These are phyloP conservation scores for Nipponacmea schrenckii DNA, from an alignment of 2,888 invertebrate species.

Conservation along the genomic window DNA sequence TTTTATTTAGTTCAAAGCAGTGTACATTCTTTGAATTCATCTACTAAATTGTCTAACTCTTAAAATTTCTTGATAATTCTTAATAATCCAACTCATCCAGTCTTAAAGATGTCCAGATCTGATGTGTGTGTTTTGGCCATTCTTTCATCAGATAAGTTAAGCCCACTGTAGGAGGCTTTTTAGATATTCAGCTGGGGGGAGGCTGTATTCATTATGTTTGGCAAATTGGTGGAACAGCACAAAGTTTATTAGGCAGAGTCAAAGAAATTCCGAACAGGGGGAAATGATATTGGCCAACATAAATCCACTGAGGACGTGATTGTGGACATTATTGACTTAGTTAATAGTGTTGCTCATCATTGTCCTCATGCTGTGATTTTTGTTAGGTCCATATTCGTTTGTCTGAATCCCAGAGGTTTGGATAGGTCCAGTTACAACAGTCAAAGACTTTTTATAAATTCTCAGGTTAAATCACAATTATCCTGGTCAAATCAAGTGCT, in stretches of 20 bases:
- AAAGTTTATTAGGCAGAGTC: background rate
- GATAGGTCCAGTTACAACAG: background rate
- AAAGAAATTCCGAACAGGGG: background rate
- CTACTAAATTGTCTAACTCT: too few relatives aligned
- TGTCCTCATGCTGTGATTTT: background rate
- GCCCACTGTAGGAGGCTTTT: background rate
- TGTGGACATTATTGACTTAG: background rate
- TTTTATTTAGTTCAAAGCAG: too few relatives aligned
- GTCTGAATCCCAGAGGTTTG: background rate
- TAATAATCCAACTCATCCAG: too few relatives aligned
- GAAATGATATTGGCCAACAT: background rate
- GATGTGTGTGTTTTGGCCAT: background rate
- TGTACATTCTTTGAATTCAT: too few relatives aligned
- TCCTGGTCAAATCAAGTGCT: too few relatives aligned
- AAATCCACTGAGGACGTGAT: background rate
- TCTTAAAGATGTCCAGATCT: too few relatives aligned
- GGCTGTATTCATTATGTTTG: background rate
- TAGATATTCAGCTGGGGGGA: background rate
- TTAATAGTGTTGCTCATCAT: background rate
- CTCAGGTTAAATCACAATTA: too few relatives aligned
- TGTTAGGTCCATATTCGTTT: background rate
- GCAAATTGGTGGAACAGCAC: background rate
- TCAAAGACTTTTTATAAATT: background rate
- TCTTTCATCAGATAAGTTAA: background rate
- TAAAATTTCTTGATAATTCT: too few relatives aligned